These are phyloP conservation scores for Meriones unguiculatus DNA, from an alignment of 2,113 vertebrate species.

Conservation along the genomic window DNA sequence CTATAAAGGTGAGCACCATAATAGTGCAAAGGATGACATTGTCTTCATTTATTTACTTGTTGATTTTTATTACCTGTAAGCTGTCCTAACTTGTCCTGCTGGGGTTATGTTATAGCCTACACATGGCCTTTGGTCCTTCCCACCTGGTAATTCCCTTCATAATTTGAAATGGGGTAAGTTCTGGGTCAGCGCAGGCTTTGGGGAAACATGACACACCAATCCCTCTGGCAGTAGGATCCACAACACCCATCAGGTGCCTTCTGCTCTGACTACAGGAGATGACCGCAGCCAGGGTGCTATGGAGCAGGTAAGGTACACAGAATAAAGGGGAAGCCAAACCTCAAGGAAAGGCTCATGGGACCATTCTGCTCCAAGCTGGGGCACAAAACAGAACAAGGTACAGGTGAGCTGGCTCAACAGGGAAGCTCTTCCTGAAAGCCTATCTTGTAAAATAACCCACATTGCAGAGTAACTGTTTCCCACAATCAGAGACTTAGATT, in stretches of 20 bases:
- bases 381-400: neutral
- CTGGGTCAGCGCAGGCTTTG: slow-evolving; percentile 17
- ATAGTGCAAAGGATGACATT: neutral
- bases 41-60: neutral
- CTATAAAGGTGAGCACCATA: neutral
- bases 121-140: slow-evolving; percentile 12
- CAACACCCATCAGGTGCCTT: slow-evolving; percentile 20
- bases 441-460: slow-evolving; percentile 21
- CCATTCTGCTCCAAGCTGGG: slow-evolving; percentile 1
- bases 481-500: neutral
- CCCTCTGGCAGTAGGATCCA: slow-evolving; percentile 53
- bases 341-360: slow-evolving; percentile 8
- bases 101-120: slow-evolving; percentile 45
- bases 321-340: slow-evolving; percentile 25
- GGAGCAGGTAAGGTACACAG: neutral
- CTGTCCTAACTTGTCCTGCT: slow-evolving; percentile 24
- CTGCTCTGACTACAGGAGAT: slow-evolving; percentile 28
- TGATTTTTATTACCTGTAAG: neutral
- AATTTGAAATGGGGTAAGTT: slow-evolving; percentile 65
- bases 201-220: slow-evolving; percentile 65
- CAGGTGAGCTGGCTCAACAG: neutral
- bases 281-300: slow-evolving; percentile 36
- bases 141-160: slow-evolving; percentile 36
- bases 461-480: neutral
- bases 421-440: slow-evolving; percentile 57